Conservation (phyloP, 2,797 vertebrate genomes). For the Rhyacichthys aspro region DNA sequence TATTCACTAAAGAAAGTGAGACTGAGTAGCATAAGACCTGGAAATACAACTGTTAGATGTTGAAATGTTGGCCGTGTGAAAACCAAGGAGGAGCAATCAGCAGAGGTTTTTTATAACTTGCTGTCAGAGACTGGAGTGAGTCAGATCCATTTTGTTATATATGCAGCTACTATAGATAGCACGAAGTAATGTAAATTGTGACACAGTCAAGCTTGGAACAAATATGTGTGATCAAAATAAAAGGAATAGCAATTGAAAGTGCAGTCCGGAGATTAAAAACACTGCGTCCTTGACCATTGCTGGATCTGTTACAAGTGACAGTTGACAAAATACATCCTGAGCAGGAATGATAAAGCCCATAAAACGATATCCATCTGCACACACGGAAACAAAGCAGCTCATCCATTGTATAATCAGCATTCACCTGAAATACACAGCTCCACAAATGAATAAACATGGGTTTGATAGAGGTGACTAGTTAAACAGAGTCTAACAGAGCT, state of each 20-base stretch:
- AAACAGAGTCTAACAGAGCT: slow-evolving; percentile 33
- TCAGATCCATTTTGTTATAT: slow-evolving; percentile 30
- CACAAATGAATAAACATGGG: slow-evolving; percentile 62
- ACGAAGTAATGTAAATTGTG: slow-evolving; percentile 33
- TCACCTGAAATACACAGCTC: slow-evolving; percentile 58
- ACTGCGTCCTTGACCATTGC: slow-evolving; percentile 21
- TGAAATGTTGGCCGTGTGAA: slow-evolving; percentile 9
- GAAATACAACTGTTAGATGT: slow-evolving; percentile 16
- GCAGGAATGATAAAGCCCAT: slow-evolving; percentile 43
- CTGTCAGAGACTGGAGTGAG: slow-evolving; percentile 25
- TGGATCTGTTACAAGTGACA: slow-evolving; percentile 42
- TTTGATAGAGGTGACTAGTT: slow-evolving; percentile 29
- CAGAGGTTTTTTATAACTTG: slow-evolving; percentile 24
- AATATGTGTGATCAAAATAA: slow-evolving; percentile 11
- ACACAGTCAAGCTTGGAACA: slow-evolving; percentile 15
- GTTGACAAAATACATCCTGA: slow-evolving; percentile 51
- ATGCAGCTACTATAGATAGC: slow-evolving; percentile 39
- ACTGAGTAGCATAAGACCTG: not conserved
- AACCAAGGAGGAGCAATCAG: slow-evolving; percentile 33
- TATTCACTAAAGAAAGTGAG: not conserved
- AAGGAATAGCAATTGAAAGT: slow-evolving; percentile 22
- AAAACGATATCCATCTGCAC: slow-evolving; percentile 49
- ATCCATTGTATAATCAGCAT: slow-evolving; percentile 48
- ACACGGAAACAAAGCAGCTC: slow-evolving; percentile 45
- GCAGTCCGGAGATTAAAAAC: not conserved